Conservation (phyloP, 1,140 invertebrate species). For the Akabosia matsudoensis region DNA sequence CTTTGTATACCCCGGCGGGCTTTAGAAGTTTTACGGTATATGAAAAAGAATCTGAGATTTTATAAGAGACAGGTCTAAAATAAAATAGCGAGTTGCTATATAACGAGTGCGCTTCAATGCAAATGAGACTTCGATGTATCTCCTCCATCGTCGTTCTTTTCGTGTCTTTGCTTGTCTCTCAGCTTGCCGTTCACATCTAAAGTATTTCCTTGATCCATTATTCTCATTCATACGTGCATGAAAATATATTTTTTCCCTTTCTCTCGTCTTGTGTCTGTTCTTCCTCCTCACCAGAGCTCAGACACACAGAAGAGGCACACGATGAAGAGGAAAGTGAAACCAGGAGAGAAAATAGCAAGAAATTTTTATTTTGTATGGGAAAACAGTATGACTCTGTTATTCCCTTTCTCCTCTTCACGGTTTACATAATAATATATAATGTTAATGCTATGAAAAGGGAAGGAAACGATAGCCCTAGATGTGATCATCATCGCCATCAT, state of each 20-base stretch:
- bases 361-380: not conserved
- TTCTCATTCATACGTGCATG: constrained; percentile 21
- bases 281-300: not conserved
- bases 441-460: constrained; percentile 13
- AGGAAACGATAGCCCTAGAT: constrained; percentile 21
- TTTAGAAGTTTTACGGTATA: no score
- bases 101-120: not conserved
- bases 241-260: constrained; percentile 12
- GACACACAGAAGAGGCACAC: not conserved
- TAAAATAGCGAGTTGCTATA: not conserved
- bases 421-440: not conserved
- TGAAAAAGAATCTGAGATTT: no score
- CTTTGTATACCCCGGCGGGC: no score
- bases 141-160: constrained; percentile 5
- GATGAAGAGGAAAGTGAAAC: not conserved
- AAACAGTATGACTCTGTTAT: not conserved
- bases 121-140: constrained; percentile 10
- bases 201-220: constrained; percentile 21
- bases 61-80: no score
- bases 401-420: not conserved
- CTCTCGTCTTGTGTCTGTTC: not conserved
- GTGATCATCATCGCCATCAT: constrained; percentile 11
- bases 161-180: not conserved
- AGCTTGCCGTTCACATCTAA: constrained; percentile 1
- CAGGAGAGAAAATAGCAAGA: not conserved